Conservation (phyloP, 2,113 vertebrate species). For the Vombatus ursinus region DNA sequence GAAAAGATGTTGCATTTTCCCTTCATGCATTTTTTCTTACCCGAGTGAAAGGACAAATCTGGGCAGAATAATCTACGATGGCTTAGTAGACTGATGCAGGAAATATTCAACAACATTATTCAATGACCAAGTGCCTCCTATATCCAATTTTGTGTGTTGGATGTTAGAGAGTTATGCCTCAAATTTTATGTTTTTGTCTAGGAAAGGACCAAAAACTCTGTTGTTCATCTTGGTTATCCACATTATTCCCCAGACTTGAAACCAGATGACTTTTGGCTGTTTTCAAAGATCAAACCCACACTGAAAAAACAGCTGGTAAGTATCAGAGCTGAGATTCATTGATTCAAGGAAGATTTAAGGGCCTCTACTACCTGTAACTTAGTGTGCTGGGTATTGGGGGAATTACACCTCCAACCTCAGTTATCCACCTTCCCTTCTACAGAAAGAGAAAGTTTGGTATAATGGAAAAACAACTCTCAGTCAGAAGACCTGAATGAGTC, state of each 20-base stretch:
- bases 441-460: not conserved
- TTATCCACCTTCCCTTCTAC: not conserved
- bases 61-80: not conserved
- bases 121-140: not conserved
- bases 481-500: not conserved
- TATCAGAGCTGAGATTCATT: not conserved
- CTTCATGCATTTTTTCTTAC: not conserved
- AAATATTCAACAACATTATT: not conserved
- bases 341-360: not conserved
- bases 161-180: not conserved
- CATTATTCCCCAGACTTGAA: not conserved
- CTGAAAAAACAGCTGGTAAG: not conserved
- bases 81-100: not conserved
- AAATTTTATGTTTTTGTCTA: not conserved
- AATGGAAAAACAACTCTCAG: not conserved
- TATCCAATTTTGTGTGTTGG: not conserved
- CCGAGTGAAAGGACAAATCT: not conserved
- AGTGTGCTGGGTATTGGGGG: not conserved
- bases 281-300: not conserved
- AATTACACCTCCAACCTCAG: not conserved
- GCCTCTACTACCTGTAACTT: not conserved
- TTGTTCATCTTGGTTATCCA: not conserved
- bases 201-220: not conserved
- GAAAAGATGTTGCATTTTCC: not conserved
- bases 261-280: not conserved